Percentiles rank a stretch among this genome's conserved stretches.
These are phyloP conservation scores for Meriones psammophilus DNA, from an alignment of 2,797 vertebrate species.

Conservation along the genomic window DNA sequence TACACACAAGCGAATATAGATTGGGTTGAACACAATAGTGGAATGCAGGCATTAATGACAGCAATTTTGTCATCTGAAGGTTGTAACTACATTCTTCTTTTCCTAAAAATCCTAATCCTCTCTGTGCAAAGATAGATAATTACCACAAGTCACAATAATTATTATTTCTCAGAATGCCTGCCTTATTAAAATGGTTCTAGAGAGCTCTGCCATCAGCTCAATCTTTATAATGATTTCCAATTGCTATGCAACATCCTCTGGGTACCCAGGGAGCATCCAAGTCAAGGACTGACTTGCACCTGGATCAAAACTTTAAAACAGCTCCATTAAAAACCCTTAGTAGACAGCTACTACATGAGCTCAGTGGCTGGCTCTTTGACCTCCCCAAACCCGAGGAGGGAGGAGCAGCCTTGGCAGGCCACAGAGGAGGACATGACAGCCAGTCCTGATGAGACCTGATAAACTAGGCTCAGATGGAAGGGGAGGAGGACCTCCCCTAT, in stretches of 20 bases:
- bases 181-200: constrained; percentile 61
- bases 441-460: no score
- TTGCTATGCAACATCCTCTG: constrained; percentile 28
- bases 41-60: constrained; percentile 74
- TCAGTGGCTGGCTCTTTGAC: no score
- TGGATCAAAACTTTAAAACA: constrained; percentile 39
- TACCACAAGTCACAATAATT: constrained; percentile 68
- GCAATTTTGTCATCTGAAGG: constrained; percentile 68
- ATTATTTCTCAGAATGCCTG: constrained; percentile 63
- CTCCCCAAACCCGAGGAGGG: no score
- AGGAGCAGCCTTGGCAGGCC: no score
- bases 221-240: constrained; percentile 64
- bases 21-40: constrained; percentile 71
- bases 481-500: no score
- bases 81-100: constrained; percentile 63
- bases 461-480: no score
- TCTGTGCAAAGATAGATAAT: constrained; percentile 48
- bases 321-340: constrained; percentile 12
- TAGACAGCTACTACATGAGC: not conserved
- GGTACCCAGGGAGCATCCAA: not conserved
- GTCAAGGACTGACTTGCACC: not conserved
- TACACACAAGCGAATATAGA: constrained; percentile 65
- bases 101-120: constrained; percentile 55
- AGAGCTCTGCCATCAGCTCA: constrained; percentile 38
- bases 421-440: no score